These are phyloP conservation scores for Drosophila nasuta DNA, from an alignment of 1,140 invertebrate species.

Conservation along the genomic window DNA sequence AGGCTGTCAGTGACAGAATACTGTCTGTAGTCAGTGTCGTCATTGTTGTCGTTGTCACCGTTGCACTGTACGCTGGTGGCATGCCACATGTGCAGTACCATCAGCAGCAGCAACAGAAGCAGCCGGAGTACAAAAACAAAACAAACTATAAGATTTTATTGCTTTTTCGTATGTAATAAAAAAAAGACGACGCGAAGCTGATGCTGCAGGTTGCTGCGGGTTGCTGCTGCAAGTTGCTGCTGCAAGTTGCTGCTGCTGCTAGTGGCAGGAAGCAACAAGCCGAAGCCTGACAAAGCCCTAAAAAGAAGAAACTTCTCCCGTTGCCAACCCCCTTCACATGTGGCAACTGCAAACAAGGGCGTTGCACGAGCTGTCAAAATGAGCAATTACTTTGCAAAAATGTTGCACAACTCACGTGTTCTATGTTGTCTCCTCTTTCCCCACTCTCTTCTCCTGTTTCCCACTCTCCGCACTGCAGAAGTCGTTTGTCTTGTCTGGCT, in stretches of 20 bases:
- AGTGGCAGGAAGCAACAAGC: conserved; percentile 75
- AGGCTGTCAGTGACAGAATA: conserved; percentile 69
- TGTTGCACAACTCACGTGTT: conserved; percentile 79
- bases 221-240: no score
- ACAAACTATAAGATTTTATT: conserved; percentile 80
- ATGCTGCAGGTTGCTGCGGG: conserved; percentile 39
- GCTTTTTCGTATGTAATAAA: conserved; percentile 74
- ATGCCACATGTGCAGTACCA: conserved; percentile 72
- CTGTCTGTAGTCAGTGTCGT: conserved; percentile 75
- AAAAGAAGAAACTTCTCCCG: conserved; percentile 35
- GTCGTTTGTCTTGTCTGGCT: conserved; percentile 71
- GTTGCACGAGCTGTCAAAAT: conserved; percentile 81
- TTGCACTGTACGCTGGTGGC: conserved; percentile 51
- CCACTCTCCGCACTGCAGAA: conserved; percentile 25
- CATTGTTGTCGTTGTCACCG: conserved; percentile 75
- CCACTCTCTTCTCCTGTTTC: neutral
- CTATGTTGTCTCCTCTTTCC: conserved; percentile 34
- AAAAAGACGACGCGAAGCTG: conserved; percentile 46
- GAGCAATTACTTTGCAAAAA: conserved; percentile 83
- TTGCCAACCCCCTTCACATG: neutral
- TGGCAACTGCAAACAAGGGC: conserved; percentile 70
- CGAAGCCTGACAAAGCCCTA: conserved; percentile 44
- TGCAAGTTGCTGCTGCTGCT: conserved; percentile 30
- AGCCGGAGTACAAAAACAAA: conserved; percentile 56
- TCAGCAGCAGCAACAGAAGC: conserved; percentile 20